These are phyloP conservation scores for Ancistrus triradiatus DNA, from an alignment of 2,113 vertebrate genomes.

Conservation along the genomic window DNA sequence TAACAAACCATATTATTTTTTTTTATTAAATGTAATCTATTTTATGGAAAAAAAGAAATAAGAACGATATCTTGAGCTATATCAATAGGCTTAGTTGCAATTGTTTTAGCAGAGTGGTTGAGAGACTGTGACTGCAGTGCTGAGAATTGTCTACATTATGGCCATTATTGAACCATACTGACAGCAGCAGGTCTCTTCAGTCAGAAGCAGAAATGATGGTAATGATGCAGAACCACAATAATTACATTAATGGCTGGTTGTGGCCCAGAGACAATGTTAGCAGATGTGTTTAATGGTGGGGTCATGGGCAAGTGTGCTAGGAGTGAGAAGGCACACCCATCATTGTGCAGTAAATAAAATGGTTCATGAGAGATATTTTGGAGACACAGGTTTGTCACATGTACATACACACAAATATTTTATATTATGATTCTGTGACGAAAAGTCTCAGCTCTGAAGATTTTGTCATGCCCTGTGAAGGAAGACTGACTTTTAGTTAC, in stretches of 20 bases:
- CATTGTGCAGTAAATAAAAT: neutral
- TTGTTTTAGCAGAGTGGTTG: no score
- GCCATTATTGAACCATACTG: conserved; percentile 25
- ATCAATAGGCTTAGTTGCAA: no score
- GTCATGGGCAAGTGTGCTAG: conserved; percentile 10
- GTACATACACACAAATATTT: neutral
- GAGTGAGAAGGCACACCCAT: conserved; percentile 2
- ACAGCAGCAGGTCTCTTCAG: no score
- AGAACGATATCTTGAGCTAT: no score
- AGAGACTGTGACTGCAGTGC: no score
- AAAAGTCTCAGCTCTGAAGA: conserved; percentile 21
- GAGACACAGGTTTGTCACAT: no score
- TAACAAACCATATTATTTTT: no score
- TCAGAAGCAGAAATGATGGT: no score
- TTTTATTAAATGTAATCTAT: no score
- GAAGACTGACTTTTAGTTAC: conserved; percentile 49
- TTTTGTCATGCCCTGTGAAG: conserved; percentile 47
- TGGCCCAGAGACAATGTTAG: conserved; percentile 36
- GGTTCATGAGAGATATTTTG: neutral
- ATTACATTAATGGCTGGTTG: conserved; percentile 43
- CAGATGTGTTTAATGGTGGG: conserved; percentile 42
- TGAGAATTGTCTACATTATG: conserved; percentile 26
- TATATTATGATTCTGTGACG: conserved; percentile 3
- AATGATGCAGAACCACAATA: conserved; percentile 42
- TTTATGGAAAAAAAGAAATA: no score